These are phyloP conservation scores for Onychomys torridus DNA, from an alignment of 2,797 vertebrate species.

Conservation along the genomic window DNA sequence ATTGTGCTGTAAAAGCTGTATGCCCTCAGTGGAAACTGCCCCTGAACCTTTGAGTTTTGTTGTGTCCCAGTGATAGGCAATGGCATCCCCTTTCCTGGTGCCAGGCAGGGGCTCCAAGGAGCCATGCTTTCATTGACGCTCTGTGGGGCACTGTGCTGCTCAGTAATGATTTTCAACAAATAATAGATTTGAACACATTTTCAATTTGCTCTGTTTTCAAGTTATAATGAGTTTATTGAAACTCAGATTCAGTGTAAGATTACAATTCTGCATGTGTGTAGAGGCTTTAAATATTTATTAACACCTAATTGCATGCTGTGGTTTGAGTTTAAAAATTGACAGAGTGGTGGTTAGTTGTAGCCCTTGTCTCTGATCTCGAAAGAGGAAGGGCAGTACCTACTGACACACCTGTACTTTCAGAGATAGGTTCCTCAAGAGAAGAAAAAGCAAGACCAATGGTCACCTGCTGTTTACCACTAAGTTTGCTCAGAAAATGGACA, in stretches of 20 bases:
- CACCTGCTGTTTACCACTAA: accelerated
- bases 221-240: not conserved
- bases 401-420: not conserved
- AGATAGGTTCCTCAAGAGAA: not conserved
- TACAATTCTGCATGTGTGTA: not conserved
- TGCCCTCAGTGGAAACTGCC: not conserved
- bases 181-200: not conserved
- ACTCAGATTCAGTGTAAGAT: not conserved
- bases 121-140: no score
- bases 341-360: not conserved
- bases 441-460: not conserved
- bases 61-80: no score
- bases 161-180: not conserved
- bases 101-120: not conserved
- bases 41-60: not conserved
- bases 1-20: not conserved
- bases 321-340: not conserved
- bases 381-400: not conserved
- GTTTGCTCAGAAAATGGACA: not conserved
- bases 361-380: not conserved
- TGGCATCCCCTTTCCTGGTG: not conserved
- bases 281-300: not conserved
- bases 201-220: not conserved
- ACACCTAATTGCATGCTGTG: not conserved
- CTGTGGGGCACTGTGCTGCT: not conserved